Base-by-base conservation (phyloP, 2,888 invertebrate genomes). In the Mythimna loreyi region DNA sequence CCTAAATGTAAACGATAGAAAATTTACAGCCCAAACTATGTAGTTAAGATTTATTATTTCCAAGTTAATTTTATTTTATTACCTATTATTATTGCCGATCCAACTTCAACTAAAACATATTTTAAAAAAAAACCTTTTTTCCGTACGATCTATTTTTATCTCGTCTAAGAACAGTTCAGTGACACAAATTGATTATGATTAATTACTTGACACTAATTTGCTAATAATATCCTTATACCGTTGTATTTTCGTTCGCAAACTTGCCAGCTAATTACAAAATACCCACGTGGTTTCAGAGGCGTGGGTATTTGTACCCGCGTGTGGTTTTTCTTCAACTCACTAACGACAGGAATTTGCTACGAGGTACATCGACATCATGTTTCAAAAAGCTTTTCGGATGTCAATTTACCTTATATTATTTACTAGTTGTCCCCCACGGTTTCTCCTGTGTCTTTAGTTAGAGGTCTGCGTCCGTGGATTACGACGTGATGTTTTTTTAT, bases 111-210 rank as follows among this genome's bases (percentile, higher is more conserved):
- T 13, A 3, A 1, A 40, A 40, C 13, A 40, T 16, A 40, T 40
- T 40, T 40, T 2, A 28, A 28, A 28, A 28, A 16, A 16, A 5
- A 19, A 4, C 16, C 7, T 23, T 23, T 47, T n/a, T 28, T 36
- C 21, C 36, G 7, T n/a, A 4, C 2, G 1, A 19, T 25, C 23
- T 70, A 69, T 74, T 70, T 69, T 58, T 55, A 28, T 50, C 13
- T 21, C 40, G 21, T 11, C 21, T 23, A 59, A 56, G 50, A 64
- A 77, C 43, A 57, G 21, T 65, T 71, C 13, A 52, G 56, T 47
- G 78, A 57, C 65, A 65, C 50, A 60, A 78, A 78, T 65, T 60
- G 45, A 78, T 30, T 59, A 78, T 78, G 78, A 75, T 72, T 72
- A 60, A 75, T 78, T 72, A 72, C 47, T 58, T 47, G 36, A 43